A percentile compares a stretch with the other conserved stretches of the same genome.
phyloP scores from a whole-genome alignment of 2,888 invertebrate genomes.

The Leptinotarsa juncta region DNA sequence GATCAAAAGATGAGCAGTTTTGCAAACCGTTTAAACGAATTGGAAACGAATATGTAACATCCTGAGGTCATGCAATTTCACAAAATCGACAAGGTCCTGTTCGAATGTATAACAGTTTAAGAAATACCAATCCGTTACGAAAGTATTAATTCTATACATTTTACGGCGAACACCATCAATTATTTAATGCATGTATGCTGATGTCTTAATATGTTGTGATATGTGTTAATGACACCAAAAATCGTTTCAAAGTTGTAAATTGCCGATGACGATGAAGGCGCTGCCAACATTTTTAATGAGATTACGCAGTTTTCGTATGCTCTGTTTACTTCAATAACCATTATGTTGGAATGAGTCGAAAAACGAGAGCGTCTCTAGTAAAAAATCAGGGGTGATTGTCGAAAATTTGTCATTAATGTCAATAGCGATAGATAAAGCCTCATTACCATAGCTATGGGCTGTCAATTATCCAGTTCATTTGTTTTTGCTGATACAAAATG shows the following conservation, averaged over 20 bases:
- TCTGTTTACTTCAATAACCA: conserved; percentile 11
- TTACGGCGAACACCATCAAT: conserved; percentile 31
- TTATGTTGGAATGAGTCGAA: neutral
- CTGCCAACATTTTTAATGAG: conserved; percentile 7
- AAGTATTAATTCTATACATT: conserved; percentile 27
- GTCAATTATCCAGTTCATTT: conserved; percentile 7
- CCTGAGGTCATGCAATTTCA: too few species aligned
- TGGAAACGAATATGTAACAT: too few species aligned
- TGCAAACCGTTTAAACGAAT: too few species aligned
- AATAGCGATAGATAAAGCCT: neutral
- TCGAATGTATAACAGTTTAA: conserved; percentile 13
- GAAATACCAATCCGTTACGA: conserved; percentile 26
- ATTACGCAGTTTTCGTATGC: conserved; percentile 14
- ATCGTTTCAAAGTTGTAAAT: conserved; percentile 26
- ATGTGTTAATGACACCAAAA: conserved; percentile 34
- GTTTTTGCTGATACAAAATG: neutral
- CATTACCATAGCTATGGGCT: neutral
- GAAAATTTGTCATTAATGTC: neutral
- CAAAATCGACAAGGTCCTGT: neutral
- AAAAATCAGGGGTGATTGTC: neutral
- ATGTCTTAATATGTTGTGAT: conserved; percentile 31
- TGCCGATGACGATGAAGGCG: conserved; percentile 14
- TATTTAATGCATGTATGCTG: conserved; percentile 19
- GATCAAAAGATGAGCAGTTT: too few species aligned
- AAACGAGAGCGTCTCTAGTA: neutral